Percentiles rank a stretch among this genome's conserved stretches.
Conservation (phyloP, 2,113 vertebrate genomes). For the Ornithorhynchus anatinus region DNA sequence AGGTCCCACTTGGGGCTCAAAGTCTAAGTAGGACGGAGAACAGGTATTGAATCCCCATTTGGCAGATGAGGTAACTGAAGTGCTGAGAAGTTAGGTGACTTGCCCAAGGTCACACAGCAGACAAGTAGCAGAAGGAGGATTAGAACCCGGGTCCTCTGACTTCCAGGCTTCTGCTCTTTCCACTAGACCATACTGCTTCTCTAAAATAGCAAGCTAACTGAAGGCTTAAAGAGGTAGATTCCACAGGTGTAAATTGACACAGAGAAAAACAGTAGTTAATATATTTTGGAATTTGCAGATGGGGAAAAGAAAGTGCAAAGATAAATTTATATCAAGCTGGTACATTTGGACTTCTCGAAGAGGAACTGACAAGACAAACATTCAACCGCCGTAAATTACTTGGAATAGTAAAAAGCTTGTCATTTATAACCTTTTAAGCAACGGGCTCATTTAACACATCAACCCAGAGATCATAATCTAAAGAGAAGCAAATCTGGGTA, state of each 20-base stretch:
- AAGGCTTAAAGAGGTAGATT: constrained; percentile 38
- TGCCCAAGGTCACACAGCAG: no score
- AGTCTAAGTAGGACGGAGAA: no score
- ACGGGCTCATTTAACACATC: constrained; percentile 11
- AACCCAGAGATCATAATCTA: neutral
- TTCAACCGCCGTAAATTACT: constrained; percentile 54
- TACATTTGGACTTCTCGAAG: constrained; percentile 39
- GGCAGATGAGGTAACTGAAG: no score
- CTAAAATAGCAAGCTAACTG: neutral
- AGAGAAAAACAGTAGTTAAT: constrained; percentile 49
- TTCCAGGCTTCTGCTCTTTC: no score
- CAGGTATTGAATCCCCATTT: no score
- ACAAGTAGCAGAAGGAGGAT: no score
- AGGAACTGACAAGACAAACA: constrained; percentile 41
- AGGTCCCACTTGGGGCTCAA: no score
- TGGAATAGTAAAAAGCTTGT: constrained; percentile 53
- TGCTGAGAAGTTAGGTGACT: no score
- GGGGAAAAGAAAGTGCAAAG: constrained; percentile 7
- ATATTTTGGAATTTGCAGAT: constrained; percentile 22
- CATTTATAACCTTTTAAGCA: constrained; percentile 28
- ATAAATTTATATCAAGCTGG: constrained; percentile 35
- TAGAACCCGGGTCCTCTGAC: no score
- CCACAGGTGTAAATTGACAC: constrained; percentile 51
- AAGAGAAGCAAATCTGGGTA: neutral
- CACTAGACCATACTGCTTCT: no score